Base-by-base conservation (phyloP, 2,113 vertebrate species). In the Actenoides lindsayi region DNA sequence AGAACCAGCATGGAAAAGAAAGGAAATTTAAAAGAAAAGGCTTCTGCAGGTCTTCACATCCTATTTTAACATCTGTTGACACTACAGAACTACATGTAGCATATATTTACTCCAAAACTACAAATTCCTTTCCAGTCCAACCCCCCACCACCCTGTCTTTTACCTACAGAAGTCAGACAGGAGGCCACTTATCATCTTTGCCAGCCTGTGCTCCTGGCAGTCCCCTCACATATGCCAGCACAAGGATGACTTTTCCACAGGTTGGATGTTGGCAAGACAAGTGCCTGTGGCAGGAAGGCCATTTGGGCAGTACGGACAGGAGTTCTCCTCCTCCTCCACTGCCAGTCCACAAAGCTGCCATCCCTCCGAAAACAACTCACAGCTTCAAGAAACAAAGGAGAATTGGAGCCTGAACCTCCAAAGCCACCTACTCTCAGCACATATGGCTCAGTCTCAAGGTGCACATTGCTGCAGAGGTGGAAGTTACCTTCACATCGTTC, bases 1-100 rank as follows among this genome's bases (percentile, higher is more conserved):
- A 85, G 53, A 76, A 87, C 4, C 2, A 23, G n/a, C 2, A 1
- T 4, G 5, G 23, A 69, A 87, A 75, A 82, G n/a, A 92, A 78
- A 82, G 17, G 0, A 79, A 84, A 89, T 79, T 11, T 46, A 76
- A 83, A 75, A 79, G 68, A 73, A 86, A 75, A 79, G 68, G 56
- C 33, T 71, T 84, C 57, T 83, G 77, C 14, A 41, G 35, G 31
- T 57, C 31, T 93, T 46, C 54, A 54, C 60, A 68, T 83, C 51
- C 46, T 81, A 6, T 86, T 93, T 93, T 71, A 89, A 69, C 30
- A 76, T 65, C 37, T 63, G 13, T 39, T 80, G 75, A 91, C 68
- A 92, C 46, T 10, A 33, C 9, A 63, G 73, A 90, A 51, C 35
- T 80, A 25, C 8, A 44, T 0, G 2, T 35, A 88, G 71, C 37